Percentiles rank a stretch among this genome's conserved stretches.
phyloP scores from a whole-genome alignment of 2,888 invertebrate species.

The Rhagonycha lutea region DNA sequence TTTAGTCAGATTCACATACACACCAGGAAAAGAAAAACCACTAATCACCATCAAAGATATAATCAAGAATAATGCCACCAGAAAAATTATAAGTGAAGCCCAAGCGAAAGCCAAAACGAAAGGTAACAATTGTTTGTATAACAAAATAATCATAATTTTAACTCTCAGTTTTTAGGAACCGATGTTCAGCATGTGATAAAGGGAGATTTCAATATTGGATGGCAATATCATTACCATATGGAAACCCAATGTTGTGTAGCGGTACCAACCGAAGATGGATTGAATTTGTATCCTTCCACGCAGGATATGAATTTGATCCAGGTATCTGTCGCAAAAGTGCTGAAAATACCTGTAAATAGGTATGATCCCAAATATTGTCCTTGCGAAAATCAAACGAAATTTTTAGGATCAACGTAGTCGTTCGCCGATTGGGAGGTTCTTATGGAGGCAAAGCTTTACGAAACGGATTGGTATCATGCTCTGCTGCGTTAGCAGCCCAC shows the following conservation, averaged over 20 bases:
- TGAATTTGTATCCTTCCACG: conserved; percentile 56
- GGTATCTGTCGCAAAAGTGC: conserved; percentile 57
- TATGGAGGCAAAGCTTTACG: conserved; percentile 80
- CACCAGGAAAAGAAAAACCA: conserved; percentile 51
- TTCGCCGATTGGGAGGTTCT: conserved; percentile 78
- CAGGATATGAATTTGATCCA: conserved; percentile 70
- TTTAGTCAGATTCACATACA: conserved; percentile 61
- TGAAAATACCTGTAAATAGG: conserved; percentile 64
- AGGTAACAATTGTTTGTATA: conserved; percentile 14
- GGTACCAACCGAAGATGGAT: conserved; percentile 64
- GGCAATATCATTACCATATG: conserved; percentile 54
- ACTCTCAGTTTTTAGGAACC: not conserved
- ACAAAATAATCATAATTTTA: no score
- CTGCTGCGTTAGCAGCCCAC: conserved; percentile 71
- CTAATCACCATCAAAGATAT: conserved; percentile 57
- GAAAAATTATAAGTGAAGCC: conserved; percentile 51
- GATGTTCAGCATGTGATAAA: not conserved
- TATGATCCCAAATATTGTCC: conserved; percentile 38
- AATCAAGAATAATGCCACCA: conserved; percentile 53
- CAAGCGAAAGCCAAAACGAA: conserved; percentile 45
- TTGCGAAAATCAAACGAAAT: conserved; percentile 35
- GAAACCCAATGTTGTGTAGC: conserved; percentile 70
- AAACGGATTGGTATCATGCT: conserved; percentile 61
- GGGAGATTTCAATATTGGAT: not conserved
- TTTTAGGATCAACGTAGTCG: conserved; percentile 68